Conservation (phyloP, 2,888 invertebrate species). For the Eristalis intricaria region DNA sequence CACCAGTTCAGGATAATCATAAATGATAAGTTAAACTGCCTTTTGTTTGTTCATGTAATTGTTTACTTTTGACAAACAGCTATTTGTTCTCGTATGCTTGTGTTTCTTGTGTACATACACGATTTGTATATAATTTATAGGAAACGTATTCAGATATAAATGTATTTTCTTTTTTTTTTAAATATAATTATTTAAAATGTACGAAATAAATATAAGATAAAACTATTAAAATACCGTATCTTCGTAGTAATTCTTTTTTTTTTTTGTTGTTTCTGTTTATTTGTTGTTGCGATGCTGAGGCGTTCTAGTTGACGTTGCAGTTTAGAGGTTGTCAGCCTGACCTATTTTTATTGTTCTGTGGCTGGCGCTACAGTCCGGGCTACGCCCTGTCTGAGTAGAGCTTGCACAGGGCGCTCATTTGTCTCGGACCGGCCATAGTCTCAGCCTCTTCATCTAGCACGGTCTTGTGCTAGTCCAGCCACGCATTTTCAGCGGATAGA, state of each 20-base stretch:
- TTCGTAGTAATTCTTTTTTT: constrained; percentile 3
- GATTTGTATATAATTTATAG: constrained; percentile 62
- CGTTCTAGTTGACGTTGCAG: too few relatives aligned
- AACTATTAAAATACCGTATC: neutral
- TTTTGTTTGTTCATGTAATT: constrained; percentile 55
- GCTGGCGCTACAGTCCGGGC: too few relatives aligned
- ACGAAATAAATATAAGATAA: constrained; percentile 58
- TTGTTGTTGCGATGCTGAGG: neutral
- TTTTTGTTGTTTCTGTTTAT: neutral
- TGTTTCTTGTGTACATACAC: constrained; percentile 70
- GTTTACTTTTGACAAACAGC: constrained; percentile 57
- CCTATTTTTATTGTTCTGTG: too few relatives aligned
- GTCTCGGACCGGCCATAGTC: too few relatives aligned
- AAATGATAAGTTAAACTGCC: constrained; percentile 61
- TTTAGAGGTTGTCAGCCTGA: too few relatives aligned
- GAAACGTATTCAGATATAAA: constrained; percentile 44
- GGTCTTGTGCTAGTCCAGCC: too few relatives aligned
- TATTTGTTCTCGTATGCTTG: constrained; percentile 37
- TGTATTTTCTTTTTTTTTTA: constrained; percentile 48
- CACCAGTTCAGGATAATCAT: neutral
- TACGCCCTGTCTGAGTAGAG: too few relatives aligned
- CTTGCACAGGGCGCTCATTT: too few relatives aligned
- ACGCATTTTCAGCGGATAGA: too few relatives aligned
- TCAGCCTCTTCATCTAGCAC: too few relatives aligned
- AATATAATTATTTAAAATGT: constrained; percentile 62